A percentile compares a stretch with the other conserved stretches of the same genome.
Evolutionary conservation across 1,140 invertebrate species (phyloP).

Genomic region (Apis mellifera): DNA sequence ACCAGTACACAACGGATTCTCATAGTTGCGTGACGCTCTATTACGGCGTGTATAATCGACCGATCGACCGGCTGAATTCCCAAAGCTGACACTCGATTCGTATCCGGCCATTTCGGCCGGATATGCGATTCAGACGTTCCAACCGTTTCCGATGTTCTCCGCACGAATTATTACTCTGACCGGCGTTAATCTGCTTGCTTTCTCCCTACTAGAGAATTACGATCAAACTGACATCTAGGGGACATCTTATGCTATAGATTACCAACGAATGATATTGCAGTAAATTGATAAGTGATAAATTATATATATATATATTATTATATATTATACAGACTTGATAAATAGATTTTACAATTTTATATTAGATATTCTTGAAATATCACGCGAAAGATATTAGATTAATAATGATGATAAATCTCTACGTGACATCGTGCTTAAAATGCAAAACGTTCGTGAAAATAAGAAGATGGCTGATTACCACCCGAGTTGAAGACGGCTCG

Average conservation of each 20-base stretch:
- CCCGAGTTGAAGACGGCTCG: not conserved
- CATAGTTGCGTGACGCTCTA: constrained; percentile 48
- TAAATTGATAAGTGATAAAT: too few relatives aligned
- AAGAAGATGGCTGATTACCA: constrained; percentile 11
- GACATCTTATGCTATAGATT: too few relatives aligned
- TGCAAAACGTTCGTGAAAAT: not conserved
- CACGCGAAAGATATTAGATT: too few relatives aligned
- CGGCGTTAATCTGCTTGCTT: constrained; percentile 3
- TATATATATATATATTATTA: too few relatives aligned
- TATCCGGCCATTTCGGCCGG: constrained; percentile 59
- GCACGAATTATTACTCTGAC: constrained; percentile 34
- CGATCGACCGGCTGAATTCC: constrained; percentile 55
- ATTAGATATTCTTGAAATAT: not conserved
- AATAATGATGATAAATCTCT: not conserved
- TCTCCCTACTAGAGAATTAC: not conserved
- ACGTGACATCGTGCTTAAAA: not conserved
- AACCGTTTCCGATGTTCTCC: constrained; percentile 31
- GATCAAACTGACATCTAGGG: not conserved
- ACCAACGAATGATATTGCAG: too few relatives aligned
- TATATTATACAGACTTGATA: too few relatives aligned
- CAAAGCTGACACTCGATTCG: constrained; percentile 61
- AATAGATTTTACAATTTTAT: too few relatives aligned
- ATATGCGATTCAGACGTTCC: constrained; percentile 60
- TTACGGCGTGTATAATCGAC: constrained; percentile 61
- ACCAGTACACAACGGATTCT: constrained; percentile 58